Conservation (phyloP, 2,888 invertebrate species). For the Tromatobia lineatoria region DNA sequence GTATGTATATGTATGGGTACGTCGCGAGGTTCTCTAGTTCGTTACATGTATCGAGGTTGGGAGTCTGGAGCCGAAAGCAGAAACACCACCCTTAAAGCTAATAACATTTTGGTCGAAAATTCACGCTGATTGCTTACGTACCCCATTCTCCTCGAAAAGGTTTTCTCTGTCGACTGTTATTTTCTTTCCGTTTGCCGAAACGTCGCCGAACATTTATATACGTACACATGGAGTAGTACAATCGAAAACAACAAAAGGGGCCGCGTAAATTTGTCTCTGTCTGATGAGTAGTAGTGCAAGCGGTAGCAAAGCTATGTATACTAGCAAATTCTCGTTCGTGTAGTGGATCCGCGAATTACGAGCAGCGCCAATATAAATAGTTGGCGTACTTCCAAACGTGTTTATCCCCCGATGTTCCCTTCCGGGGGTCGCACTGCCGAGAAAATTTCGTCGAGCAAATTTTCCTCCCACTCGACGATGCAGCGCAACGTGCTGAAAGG, state of each 20-base stretch:
- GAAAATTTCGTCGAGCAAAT: slow-evolving; percentile 45
- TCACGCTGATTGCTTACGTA: slow-evolving; percentile 40
- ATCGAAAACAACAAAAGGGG: slow-evolving; percentile 2
- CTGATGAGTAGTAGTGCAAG: slow-evolving; percentile 1
- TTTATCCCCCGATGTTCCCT: slow-evolving; percentile 28
- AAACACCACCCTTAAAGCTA: slow-evolving; percentile 37
- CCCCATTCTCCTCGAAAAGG: not conserved
- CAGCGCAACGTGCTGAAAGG: slow-evolving; percentile 49
- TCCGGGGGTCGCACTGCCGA: not conserved
- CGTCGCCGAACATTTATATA: slow-evolving; percentile 30
- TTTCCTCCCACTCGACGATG: slow-evolving; percentile 32
- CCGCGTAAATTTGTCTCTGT: slow-evolving; percentile 36
- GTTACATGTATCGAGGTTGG: not conserved
- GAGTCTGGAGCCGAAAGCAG: slow-evolving; percentile 11
- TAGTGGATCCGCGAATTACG: slow-evolving; percentile 53
- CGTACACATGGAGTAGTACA: not conserved
- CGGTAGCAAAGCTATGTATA: not conserved
- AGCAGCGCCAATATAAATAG: slow-evolving; percentile 60
- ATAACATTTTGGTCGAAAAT: slow-evolving; percentile 53
- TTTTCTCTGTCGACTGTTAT: not conserved
- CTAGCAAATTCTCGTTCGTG: slow-evolving; percentile 31
- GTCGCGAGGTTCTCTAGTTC: slow-evolving; percentile 9
- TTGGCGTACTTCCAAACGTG: slow-evolving; percentile 59
- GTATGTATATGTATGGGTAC: slow-evolving; percentile 11
- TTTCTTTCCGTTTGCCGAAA: slow-evolving; percentile 15